phyloP scores from a whole-genome alignment of 1,140 invertebrate species.

The Zaprionus camerounensis region DNA sequence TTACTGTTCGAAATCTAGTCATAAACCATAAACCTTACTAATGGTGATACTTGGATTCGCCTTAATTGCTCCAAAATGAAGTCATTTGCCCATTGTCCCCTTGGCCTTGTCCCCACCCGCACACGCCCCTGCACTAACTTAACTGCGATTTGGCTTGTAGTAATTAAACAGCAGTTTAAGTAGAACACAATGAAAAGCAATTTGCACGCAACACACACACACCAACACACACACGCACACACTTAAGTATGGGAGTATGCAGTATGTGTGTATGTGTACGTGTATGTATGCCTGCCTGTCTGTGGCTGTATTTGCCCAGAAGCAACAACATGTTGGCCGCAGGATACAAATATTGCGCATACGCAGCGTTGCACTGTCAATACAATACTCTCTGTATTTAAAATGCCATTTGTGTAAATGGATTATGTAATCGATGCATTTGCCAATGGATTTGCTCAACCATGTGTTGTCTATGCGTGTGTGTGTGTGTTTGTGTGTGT shows the following conservation, averaged over 20 bases:
- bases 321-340: not conserved
- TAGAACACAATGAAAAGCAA: constrained; percentile 46
- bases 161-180: constrained; percentile 73
- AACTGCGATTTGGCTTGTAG: constrained; percentile 18
- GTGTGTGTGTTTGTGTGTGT: constrained; percentile 21
- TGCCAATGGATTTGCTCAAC: constrained; percentile 48
- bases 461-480: constrained; percentile 25
- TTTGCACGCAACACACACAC: constrained; percentile 31
- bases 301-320: constrained; percentile 22
- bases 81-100: constrained; percentile 2
- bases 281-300: constrained; percentile 2
- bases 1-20: not conserved
- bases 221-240: not conserved
- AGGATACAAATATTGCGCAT: constrained; percentile 63
- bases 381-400: constrained; percentile 78
- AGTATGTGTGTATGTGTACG: no score
- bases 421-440: constrained; percentile 82
- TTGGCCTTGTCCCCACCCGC: not conserved
- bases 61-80: not conserved
- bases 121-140: constrained; percentile 5
- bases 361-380: constrained; percentile 66
- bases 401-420: constrained; percentile 82
- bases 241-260: constrained; percentile 7
- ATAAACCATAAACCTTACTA: not conserved
- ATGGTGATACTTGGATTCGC: not conserved